Percentiles rank a stretch among this genome's conserved stretches.
Evolutionary conservation across 2,888 invertebrate genomes (phyloP).

Genomic region (Lasioglossum pauxillum): DNA sequence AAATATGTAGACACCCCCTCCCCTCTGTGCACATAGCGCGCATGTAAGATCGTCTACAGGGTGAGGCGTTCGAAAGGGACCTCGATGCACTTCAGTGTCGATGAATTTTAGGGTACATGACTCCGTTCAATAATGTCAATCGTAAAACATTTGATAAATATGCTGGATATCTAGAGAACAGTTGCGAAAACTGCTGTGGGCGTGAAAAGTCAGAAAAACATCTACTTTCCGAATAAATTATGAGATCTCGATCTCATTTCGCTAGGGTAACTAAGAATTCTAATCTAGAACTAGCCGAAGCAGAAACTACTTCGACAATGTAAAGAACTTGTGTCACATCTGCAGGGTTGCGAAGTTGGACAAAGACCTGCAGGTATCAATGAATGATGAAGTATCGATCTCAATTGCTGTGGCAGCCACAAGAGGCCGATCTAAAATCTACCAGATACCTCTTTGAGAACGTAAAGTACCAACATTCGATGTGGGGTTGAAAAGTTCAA

Average conservation of each 20-base stretch:
- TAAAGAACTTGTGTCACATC: neutral
- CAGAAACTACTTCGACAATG: neutral
- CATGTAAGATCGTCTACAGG: conserved; percentile 62
- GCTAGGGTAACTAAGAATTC: neutral
- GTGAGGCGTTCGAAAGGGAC: conserved; percentile 39
- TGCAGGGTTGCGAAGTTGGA: too few species aligned
- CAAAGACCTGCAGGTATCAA: too few species aligned
- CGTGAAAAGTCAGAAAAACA: neutral
- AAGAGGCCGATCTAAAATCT: neutral
- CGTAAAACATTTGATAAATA: neutral
- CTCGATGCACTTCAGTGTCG: neutral
- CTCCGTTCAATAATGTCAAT: neutral
- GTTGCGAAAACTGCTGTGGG: too few species aligned
- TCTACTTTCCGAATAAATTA: neutral
- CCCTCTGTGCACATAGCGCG: conserved; percentile 55
- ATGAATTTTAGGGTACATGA: neutral
- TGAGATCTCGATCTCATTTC: neutral
- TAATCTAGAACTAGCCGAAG: neutral
- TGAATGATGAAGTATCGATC: neutral
- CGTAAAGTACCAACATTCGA: neutral
- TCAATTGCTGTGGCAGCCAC: neutral
- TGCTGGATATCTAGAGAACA: neutral
- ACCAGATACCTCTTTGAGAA: neutral
- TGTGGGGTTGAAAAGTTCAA: neutral
- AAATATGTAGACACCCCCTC: conserved; percentile 63